Evolutionary conservation across 2,888 invertebrate genomes (phyloP).

Genomic region (Drosophila dives): DNA sequence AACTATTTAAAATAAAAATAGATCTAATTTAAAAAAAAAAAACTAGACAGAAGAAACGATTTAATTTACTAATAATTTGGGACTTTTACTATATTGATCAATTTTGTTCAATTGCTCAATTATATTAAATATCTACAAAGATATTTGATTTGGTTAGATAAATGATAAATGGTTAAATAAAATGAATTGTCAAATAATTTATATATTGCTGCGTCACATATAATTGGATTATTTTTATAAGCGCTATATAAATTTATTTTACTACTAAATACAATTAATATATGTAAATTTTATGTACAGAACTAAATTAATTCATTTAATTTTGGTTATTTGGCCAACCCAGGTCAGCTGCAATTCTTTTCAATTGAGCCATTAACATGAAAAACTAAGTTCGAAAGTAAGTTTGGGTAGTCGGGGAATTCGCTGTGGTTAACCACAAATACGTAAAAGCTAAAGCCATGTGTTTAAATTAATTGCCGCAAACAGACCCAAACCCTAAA

Average conservation of each 20-base stretch:
- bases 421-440: constrained; percentile 76
- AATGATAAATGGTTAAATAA: constrained; percentile 1
- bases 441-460: constrained; percentile 76
- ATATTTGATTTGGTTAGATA: constrained; percentile 2
- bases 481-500: constrained; percentile 59
- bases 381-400: constrained; percentile 12
- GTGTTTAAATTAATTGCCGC: constrained; percentile 81
- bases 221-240: neutral
- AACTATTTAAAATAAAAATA: neutral
- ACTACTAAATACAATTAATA: neutral
- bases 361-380: constrained; percentile 43
- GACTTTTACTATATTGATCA: too few species aligned
- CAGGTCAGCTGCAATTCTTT: constrained; percentile 16
- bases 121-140: neutral
- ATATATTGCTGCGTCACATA: neutral
- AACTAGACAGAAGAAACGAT: too few species aligned
- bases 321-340: neutral
- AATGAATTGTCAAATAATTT: neutral
- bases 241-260: neutral
- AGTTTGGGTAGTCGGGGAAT: constrained; percentile 4
- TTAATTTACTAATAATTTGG: neutral
- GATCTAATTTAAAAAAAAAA: neutral
- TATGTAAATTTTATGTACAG: neutral
- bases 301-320: neutral
- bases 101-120: neutral